These are phyloP conservation scores for Conus ventricosus DNA, from an alignment of 1,140 invertebrate genomes.

Conservation along the genomic window DNA sequence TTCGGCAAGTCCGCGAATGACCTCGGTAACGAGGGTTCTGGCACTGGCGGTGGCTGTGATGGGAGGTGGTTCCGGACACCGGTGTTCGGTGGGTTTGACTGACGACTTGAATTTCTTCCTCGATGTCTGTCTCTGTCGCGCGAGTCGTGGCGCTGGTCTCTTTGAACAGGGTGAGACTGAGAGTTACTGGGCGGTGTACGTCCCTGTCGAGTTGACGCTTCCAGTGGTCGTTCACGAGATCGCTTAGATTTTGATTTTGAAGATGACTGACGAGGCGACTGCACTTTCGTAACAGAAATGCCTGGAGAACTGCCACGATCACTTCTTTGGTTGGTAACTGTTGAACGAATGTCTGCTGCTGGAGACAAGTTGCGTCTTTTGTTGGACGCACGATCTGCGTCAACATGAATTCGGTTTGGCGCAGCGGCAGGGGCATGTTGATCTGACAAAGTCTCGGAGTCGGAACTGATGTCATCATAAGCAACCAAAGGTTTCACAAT, in stretches of 20 bases:
- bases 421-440: not conserved
- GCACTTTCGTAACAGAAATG: not conserved
- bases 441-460: slow-evolving; percentile 32
- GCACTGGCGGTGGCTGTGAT: slow-evolving; percentile 12
- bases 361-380: slow-evolving; percentile 26
- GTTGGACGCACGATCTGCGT: slow-evolving; percentile 20
- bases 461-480: slow-evolving; percentile 72
- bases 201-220: not conserved
- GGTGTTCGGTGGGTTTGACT: slow-evolving; percentile 8
- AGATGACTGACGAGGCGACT: slow-evolving; percentile 16
- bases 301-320: slow-evolving; percentile 33
- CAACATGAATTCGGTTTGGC: slow-evolving; percentile 10
- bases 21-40: slow-evolving; percentile 40
- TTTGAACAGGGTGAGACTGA: not conserved
- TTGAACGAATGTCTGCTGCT: slow-evolving; percentile 26
- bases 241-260: slow-evolving; percentile 33
- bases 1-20: slow-evolving; percentile 53
- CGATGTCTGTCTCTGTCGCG: slow-evolving; percentile 16
- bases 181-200: slow-evolving; percentile 1
- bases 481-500: slow-evolving; percentile 60
- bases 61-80: slow-evolving; percentile 11
- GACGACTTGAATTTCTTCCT: slow-evolving; percentile 8
- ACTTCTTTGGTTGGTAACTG: not conserved
- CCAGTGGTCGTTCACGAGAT: slow-evolving; percentile 10
- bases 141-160: slow-evolving; percentile 2